Conservation (phyloP, 53 echinoderm and acorn worm genomes). For the Crossaster papposus region DNA sequence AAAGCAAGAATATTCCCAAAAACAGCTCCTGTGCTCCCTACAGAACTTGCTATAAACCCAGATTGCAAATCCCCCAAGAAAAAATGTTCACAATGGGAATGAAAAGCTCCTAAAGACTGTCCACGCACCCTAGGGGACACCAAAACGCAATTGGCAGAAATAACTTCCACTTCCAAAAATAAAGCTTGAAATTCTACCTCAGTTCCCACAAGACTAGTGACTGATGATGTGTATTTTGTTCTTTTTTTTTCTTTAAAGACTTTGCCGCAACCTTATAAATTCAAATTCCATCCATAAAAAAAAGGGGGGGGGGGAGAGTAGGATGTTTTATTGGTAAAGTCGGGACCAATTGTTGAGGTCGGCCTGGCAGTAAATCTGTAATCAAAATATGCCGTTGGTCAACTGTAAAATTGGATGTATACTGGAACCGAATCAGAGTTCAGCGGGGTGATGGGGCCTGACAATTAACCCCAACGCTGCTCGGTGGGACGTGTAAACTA, state of each 20-base stretch:
- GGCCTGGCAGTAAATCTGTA: conserved; percentile 51
- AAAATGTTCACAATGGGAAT: background rate
- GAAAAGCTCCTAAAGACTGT: background rate
- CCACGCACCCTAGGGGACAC: background rate
- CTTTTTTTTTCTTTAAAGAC: conserved; percentile 19
- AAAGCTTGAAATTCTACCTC: background rate
- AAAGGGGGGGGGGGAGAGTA: background rate
- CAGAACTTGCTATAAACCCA: background rate
- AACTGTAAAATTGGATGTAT: conserved; percentile 63
- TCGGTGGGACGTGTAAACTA: background rate
- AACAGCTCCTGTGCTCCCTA: background rate
- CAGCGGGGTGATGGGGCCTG: conserved; percentile 12
- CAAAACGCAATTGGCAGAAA: background rate
- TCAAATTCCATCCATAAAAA: conserved; percentile 33
- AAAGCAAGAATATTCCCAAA: background rate
- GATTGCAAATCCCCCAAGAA: background rate
- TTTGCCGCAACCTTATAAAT: conserved; percentile 42
- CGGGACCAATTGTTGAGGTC: conserved; percentile 38
- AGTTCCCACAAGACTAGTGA: conserved; percentile 30
- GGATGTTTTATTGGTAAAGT: conserved; percentile 37
- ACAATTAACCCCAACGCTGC: conserved; percentile 45
- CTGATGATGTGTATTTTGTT: conserved; percentile 2
- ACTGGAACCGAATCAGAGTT: conserved; percentile 21
- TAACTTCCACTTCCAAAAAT: conserved; percentile 17
- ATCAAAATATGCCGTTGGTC: conserved; percentile 60